Evolutionary conservation across 2,797 vertebrate species (phyloP).

Genomic region (Lophotriccus pileatus): DNA sequence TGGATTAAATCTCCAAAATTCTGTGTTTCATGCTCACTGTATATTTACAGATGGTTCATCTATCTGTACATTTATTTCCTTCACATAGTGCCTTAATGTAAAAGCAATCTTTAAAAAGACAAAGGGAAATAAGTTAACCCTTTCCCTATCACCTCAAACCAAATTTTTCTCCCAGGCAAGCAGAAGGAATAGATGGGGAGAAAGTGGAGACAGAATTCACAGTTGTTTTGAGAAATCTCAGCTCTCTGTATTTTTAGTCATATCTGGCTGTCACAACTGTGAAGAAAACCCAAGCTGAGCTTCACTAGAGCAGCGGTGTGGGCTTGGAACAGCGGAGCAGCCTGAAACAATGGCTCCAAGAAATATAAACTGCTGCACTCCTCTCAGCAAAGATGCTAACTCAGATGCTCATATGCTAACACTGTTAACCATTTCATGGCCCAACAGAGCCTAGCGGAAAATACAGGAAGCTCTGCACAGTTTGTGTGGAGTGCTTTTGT

Average conservation of each 20-base stretch:
- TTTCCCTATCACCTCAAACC: not conserved
- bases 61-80: not conserved
- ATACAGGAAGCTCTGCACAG: not conserved
- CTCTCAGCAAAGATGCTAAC: constrained; percentile 29
- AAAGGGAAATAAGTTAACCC: not conserved
- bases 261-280: constrained; percentile 52
- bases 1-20: not conserved
- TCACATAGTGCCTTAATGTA: not conserved
- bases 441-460: not conserved
- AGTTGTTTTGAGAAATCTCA: constrained; percentile 4
- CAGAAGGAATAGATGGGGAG: not conserved
- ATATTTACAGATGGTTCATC: not conserved
- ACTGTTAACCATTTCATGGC: constrained; percentile 30
- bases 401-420: constrained; percentile 8
- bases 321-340: constrained; percentile 47
- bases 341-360: constrained; percentile 51
- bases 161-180: not conserved
- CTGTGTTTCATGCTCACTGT: not conserved
- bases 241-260: constrained; percentile 48
- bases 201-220: not conserved
- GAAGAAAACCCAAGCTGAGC: constrained; percentile 59
- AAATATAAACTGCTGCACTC: constrained; percentile 42
- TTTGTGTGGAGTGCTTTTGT: not conserved
- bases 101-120: not conserved
- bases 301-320: not conserved